Evolutionary conservation across 2,888 invertebrate genomes (phyloP).

Genomic region (Subacronicta megacephala): DNA sequence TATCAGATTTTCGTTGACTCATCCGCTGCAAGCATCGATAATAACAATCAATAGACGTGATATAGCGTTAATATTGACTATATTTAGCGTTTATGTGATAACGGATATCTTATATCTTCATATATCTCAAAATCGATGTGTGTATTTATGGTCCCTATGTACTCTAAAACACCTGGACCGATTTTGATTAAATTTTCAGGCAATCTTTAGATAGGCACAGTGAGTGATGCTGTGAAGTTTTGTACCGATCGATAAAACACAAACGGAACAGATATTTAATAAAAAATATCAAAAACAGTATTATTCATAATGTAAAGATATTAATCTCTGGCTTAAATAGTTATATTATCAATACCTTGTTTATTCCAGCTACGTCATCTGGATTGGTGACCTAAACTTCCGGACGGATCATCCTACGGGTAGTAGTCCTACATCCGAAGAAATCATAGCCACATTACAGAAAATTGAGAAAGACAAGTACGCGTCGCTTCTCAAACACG

Average conservation of each 20-base stretch:
- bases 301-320: too few relatives aligned
- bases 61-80: too few relatives aligned
- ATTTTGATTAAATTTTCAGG: too few relatives aligned
- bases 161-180: too few relatives aligned
- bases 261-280: too few relatives aligned
- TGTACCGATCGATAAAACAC: too few relatives aligned
- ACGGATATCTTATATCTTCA: neutral
- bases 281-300: too few relatives aligned
- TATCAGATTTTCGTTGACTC: slow-evolving; percentile 1
- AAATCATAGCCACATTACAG: slow-evolving; percentile 91
- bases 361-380: slow-evolving; percentile 94
- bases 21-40: neutral
- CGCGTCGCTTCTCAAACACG: slow-evolving; percentile 91
- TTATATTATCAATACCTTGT: neutral
- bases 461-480: slow-evolving; percentile 92
- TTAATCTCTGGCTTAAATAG: neutral
- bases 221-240: too few relatives aligned
- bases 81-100: neutral
- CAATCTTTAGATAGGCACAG: too few relatives aligned
- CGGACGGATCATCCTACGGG: slow-evolving; percentile 92
- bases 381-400: slow-evolving; percentile 97
- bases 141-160: too few relatives aligned
- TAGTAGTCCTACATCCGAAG: slow-evolving; percentile 90
- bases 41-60: neutral
- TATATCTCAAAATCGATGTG: too few relatives aligned